These are phyloP conservation scores for Diplodus puntazzo DNA, from an alignment of 2,797 vertebrate species.

Conservation along the genomic window DNA sequence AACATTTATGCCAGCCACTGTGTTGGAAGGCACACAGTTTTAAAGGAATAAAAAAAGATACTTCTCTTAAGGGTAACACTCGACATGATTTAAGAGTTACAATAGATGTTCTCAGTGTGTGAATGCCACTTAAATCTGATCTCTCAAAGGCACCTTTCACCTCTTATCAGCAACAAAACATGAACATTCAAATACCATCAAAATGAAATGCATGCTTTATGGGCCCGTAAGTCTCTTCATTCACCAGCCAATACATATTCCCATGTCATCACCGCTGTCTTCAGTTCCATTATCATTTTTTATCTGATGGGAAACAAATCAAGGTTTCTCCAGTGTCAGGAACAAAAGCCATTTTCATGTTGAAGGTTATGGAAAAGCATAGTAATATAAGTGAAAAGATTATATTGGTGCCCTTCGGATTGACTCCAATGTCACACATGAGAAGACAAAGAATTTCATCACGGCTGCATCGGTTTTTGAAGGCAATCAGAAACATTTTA, in stretches of 20 bases:
- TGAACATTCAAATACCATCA: conserved; percentile 29
- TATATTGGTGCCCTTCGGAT: conserved; percentile 73
- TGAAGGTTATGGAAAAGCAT: conserved; percentile 73
- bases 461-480: conserved; percentile 44
- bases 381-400: conserved; percentile 62
- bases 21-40: not conserved
- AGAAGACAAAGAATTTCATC: conserved; percentile 74
- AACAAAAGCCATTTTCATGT: conserved; percentile 70
- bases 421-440: conserved; percentile 79
- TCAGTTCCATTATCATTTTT: conserved; percentile 70
- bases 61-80: not conserved
- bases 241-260: conserved; percentile 56
- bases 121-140: conserved; percentile 13
- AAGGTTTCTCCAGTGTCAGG: conserved; percentile 55
- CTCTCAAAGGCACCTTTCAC: conserved; percentile 52
- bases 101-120: conserved; percentile 11
- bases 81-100: conserved; percentile 1
- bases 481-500: conserved; percentile 73
- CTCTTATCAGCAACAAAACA: conserved; percentile 42
- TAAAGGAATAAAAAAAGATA: not conserved
- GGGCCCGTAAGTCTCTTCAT: conserved; percentile 25
- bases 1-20: no score
- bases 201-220: conserved; percentile 49
- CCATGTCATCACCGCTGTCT: conserved; percentile 48
- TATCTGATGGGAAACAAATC: conserved; percentile 76